Conservation (phyloP, 1,140 invertebrate genomes). For the Charaxes varanes region DNA sequence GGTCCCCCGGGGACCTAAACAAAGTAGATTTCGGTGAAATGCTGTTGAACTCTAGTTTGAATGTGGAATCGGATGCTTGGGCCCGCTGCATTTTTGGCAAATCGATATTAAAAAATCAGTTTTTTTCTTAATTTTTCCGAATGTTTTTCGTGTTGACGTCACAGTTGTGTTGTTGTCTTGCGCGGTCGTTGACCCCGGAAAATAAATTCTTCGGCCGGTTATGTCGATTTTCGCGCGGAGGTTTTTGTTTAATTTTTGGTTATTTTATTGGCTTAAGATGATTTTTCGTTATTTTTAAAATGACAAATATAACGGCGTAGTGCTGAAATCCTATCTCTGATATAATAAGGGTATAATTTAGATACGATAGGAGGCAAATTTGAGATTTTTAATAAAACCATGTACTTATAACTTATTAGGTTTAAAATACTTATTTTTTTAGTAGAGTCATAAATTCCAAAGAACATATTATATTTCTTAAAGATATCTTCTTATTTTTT, state of each 20-base stretch:
- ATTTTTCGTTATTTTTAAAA: too few species aligned
- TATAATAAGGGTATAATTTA: too few species aligned
- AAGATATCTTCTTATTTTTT: too few species aligned
- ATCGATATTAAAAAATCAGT: constrained; percentile 26
- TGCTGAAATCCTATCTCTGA: too few species aligned
- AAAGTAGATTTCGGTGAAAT: constrained; percentile 72
- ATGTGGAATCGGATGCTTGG: constrained; percentile 40
- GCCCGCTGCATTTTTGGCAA: constrained; percentile 46
- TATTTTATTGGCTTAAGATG: too few species aligned
- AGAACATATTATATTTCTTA: too few species aligned
- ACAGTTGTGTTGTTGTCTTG: constrained; percentile 13
- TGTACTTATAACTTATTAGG: too few species aligned
- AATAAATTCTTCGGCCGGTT: not conserved
- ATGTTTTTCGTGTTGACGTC: constrained; percentile 12
- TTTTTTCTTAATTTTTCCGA: constrained; percentile 3
- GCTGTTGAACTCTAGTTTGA: constrained; percentile 67
- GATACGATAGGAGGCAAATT: too few species aligned
- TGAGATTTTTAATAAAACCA: too few species aligned
- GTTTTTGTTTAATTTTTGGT: not conserved
- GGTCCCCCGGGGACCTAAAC: constrained; percentile 68
- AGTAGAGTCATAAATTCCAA: too few species aligned
- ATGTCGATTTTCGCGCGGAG: not conserved
- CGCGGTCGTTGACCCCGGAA: constrained; percentile 29
- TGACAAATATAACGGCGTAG: too few species aligned
- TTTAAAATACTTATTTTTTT: too few species aligned